A percentile compares a stretch with the other conserved stretches of the same genome.
phyloP scores from a whole-genome alignment of 2,113 vertebrate species.

The Podilymbus podiceps region DNA sequence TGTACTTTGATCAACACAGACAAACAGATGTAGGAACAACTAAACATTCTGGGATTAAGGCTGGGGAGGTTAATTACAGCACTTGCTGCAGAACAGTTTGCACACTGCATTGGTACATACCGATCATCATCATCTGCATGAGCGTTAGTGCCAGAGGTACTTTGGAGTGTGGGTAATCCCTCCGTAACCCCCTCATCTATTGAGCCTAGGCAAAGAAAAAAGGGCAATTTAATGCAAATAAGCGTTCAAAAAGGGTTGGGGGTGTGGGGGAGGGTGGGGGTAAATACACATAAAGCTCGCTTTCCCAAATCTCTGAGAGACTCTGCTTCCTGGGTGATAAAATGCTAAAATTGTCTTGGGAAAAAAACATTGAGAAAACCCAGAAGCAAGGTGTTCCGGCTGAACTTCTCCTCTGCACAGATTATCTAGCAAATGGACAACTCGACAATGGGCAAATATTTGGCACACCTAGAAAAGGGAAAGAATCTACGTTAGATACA shows the following conservation, averaged over 20 bases:
- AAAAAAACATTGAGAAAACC: background rate
- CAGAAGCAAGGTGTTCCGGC: background rate
- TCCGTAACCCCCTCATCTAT: constrained; percentile 93
- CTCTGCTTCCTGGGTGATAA: background rate
- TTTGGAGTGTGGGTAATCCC: constrained; percentile 88
- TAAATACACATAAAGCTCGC: background rate
- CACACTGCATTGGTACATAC: constrained; percentile 69
- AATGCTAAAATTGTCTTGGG: background rate
- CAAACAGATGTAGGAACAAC: background rate
- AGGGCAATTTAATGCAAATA: constrained; percentile 1
- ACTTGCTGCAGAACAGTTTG: background rate
- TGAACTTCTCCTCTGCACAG: background rate
- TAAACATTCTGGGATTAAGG: background rate
- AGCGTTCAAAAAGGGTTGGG: background rate
- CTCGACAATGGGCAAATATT: background rate
- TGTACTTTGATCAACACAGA: background rate
- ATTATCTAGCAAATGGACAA: background rate
- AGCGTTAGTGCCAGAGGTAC: constrained; percentile 81
- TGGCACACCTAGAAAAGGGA: background rate
- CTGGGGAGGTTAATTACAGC: background rate
- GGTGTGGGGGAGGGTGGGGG: background rate
- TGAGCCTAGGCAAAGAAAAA: constrained; percentile 77
- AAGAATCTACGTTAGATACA: background rate
- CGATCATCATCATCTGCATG: constrained; percentile 91
- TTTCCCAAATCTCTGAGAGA: background rate